Base-by-base conservation (phyloP, 53 echinoderm and acorn worm genomes). In the Actinopyga echinites region DNA sequence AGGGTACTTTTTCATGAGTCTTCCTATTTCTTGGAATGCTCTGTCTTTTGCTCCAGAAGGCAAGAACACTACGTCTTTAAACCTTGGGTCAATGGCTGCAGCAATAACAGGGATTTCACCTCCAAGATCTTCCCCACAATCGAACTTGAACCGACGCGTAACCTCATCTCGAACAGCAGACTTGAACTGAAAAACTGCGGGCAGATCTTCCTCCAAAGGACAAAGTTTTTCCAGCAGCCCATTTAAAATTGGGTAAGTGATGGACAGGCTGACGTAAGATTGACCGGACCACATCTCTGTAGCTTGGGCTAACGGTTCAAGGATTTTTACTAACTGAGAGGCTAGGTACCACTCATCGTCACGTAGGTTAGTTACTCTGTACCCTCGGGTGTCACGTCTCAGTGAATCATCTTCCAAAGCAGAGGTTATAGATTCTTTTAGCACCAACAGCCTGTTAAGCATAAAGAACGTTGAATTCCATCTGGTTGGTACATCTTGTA, bases 341-440 rank as follows among this genome's bases (percentile, higher is more conserved):
- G 69, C 69, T n/a, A 69, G 33, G 34, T 69, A 69, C 38, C 69
- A 69, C 34, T 69, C 69, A 37, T 69, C 69, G 69, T 69, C 69
- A 12, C 35, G 30, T 32, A 37, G 69, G 15, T 69, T 12, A 11
- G 11, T 28, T 13, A 37, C 69, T 5, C 34, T 25, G n/a, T 69
- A 15, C 21, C 69, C 21, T 8, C 69, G 69, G 31, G 38, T 32
- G 34, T 69, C 69, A 6, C 11, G 35, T 8, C 38, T 36, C 69
- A 69, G 23, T 35, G 69, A n/a, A 35, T 24, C 26, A 13, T 69
- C 34, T 33, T 33, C 33, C 19, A 30, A 2, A 8, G 34, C n/a
- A 11, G 30, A 35, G 13, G 35, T 13, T 21, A 69, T 32, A 9
- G 69, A 25, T 32, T 33, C 69, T n/a, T 69, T 69, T 13, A 69